phyloP scores from a whole-genome alignment of 2,113 vertebrate species.

The Notechis scutatus region DNA sequence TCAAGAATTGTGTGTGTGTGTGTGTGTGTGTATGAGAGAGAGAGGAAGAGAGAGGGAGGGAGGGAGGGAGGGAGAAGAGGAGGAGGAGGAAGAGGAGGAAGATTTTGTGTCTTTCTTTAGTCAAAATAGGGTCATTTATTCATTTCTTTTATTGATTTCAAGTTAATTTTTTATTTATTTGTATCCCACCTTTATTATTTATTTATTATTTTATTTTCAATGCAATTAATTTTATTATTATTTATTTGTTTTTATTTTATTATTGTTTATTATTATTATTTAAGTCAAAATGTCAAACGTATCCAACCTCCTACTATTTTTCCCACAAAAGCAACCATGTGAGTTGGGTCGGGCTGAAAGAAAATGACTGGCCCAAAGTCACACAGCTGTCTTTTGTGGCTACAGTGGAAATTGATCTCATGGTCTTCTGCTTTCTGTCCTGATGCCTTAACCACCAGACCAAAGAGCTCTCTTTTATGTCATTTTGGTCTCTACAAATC shows the following conservation, averaged over 20 bases:
- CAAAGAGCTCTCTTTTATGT: not conserved
- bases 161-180: not conserved
- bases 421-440: not conserved
- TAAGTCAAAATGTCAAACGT: not conserved
- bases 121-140: not conserved
- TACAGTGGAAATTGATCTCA: not conserved
- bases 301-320: not conserved
- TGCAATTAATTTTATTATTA: no score
- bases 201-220: no score
- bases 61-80: no score
- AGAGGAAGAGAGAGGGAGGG: not conserved
- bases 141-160: not conserved
- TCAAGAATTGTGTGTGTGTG: not conserved
- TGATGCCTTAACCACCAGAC: not conserved
- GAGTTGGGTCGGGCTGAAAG: not conserved
- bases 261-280: no score
- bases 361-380: not conserved
- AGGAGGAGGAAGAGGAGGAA: no score
- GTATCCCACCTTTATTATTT: not conserved
- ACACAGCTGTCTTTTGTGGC: not conserved
- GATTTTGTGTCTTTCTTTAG: not conserved
- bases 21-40: not conserved
- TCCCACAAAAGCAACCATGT: not conserved
- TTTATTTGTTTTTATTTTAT: no score
- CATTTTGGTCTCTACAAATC: not conserved